Percentiles rank a stretch among this genome's conserved stretches.
Conservation (phyloP, 2,888 invertebrate genomes). For the Ormyrus labotus region DNA sequence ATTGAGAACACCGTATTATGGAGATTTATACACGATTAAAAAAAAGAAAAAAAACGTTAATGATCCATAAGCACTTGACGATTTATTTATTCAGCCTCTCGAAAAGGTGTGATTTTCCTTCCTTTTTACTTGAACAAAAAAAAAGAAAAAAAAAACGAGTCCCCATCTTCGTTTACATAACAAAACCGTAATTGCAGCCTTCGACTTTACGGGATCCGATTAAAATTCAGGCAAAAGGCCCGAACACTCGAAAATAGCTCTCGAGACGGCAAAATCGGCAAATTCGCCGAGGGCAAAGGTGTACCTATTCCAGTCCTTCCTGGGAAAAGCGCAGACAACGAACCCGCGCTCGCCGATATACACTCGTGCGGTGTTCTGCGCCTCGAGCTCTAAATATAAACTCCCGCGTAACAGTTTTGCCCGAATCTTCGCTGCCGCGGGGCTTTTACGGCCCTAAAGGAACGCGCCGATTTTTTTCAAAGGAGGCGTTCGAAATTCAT, state of each 20-base stretch:
- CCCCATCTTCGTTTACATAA: too few relatives aligned
- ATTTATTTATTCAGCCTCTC: too few relatives aligned
- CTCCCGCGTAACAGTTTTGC: not conserved
- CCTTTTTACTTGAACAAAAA: too few relatives aligned
- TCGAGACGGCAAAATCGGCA: not conserved
- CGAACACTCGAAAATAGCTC: not conserved
- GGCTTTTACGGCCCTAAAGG: constrained; percentile 7
- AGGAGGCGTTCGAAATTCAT: constrained; percentile 25
- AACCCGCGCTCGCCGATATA: not conserved
- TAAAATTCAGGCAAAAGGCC: not conserved
- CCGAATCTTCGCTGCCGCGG: constrained; percentile 1
- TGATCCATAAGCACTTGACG: too few relatives aligned
- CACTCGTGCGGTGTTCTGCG: not conserved
- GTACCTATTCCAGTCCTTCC: constrained; percentile 52
- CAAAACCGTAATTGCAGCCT: too few relatives aligned
- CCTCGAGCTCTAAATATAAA: constrained; percentile 46
- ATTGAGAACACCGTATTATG: too few relatives aligned
- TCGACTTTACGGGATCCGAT: not conserved
- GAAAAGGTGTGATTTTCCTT: too few relatives aligned
- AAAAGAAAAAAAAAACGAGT: too few relatives aligned
- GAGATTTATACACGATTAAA: too few relatives aligned
- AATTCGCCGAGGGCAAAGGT: constrained; percentile 34
- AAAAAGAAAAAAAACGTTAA: too few relatives aligned
- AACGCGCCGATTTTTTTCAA: constrained; percentile 19
- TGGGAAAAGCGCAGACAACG: constrained; percentile 34